Evolutionary conservation across 2,888 invertebrate species (phyloP), one percentile per base, ranked within the genome.

Genomic region (Habroteleia sp.): DNA sequence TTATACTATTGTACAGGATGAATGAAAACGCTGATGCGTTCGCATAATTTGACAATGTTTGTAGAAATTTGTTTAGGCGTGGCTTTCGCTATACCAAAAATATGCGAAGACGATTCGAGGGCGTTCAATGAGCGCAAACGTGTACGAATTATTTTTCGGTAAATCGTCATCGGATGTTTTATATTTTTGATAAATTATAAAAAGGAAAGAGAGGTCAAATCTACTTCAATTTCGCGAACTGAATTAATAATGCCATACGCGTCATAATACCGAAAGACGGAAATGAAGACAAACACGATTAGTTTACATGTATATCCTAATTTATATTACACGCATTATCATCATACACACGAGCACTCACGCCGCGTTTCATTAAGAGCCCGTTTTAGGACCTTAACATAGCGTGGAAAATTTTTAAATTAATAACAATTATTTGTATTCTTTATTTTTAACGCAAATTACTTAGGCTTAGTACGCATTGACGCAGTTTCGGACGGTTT

Each of bases 241-340:
- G 71, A 58, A 76, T 74, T 72, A 74, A 77, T 69, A n/a, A 80
- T 84, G 82, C 83, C 84, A 83, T 84, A 83, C 60, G 76, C 75
- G 68, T 78, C 72, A 48, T 35, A 48, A 74, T 79, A 76, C 68
- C 77, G 66, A 60, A 58, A 37, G 52, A 74, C 60, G 46, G 60
- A 78, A 68, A 76, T 50, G 58, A 71, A 78, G 72, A 69, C 50
- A 75, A 77, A 76, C 54, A 76, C 50, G 56, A 74, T 50, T 77
- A 79, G 65, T 66, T 75, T 39, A 42, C 44, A 58, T 37, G 39
- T 74, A 79, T 74, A 62, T 68, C 75, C 58, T 81, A 81, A 83
- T 80, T 82, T 82, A 79, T 82, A 74, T 77, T 31, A 72, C 37
- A 71, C 58, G 27, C 29, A 75, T 77, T 39, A 71, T 74, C 68